Evolutionary conservation across 23 tunicate species (phyloP).

Genomic region (Botrylloides violaceus): DNA sequence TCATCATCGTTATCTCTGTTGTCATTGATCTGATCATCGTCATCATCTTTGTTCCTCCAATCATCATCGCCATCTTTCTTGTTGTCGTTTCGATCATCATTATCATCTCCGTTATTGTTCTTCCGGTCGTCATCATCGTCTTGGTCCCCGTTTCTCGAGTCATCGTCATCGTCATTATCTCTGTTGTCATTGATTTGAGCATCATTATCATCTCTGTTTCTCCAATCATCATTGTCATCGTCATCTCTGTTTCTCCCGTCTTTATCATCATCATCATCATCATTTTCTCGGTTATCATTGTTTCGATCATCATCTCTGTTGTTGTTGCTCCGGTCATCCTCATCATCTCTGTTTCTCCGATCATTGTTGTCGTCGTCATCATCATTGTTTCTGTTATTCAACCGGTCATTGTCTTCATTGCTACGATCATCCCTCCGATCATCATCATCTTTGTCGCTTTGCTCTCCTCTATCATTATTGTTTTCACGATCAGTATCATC

Average conservation of each 20-base stretch:
- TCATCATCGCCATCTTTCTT: slow-evolving; percentile 1
- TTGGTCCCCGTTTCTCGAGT: neutral
- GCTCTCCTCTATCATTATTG: neutral
- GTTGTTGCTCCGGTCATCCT: neutral
- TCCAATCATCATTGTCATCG: slow-evolving; percentile 8
- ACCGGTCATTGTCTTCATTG: neutral
- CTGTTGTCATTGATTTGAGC: neutral
- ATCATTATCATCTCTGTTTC: slow-evolving; percentile 9
- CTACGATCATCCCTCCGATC: neutral
- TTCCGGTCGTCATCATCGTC: slow-evolving; percentile 14
- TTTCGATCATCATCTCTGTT: neutral
- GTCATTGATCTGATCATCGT: slow-evolving; percentile 17
- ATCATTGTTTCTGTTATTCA: neutral
- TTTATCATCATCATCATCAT: neutral
- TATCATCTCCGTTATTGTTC: neutral
- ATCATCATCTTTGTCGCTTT: neutral
- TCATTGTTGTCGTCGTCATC: neutral
- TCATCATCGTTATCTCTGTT: neutral
- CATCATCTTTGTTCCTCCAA: neutral
- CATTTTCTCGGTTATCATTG: neutral
- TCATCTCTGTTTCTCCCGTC: neutral
- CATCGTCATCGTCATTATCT: slow-evolving; percentile 7
- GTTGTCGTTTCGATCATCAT: neutral
- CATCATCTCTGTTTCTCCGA: neutral
- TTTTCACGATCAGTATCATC: neutral